These are phyloP conservation scores for Varanus komodoensis DNA, from an alignment of 2,113 vertebrate species.

Conservation along the genomic window DNA sequence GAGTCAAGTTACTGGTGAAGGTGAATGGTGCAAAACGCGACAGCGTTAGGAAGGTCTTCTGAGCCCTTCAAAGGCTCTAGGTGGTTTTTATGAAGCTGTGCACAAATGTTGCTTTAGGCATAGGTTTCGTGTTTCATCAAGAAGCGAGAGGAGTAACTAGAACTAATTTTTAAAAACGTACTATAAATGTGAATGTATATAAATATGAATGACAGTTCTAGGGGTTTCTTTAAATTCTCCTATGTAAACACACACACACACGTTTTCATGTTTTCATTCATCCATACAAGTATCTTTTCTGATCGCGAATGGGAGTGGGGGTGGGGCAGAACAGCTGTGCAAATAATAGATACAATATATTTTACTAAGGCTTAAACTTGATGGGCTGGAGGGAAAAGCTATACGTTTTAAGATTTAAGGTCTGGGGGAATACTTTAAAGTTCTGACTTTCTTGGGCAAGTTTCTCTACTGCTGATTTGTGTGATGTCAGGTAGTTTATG, in stretches of 20 bases:
- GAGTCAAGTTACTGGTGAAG: not conserved
- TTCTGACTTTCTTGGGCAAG: not conserved
- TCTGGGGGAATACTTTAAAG: not conserved
- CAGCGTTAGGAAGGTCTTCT: constrained; percentile 31
- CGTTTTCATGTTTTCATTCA: not conserved
- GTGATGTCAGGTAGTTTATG: not conserved
- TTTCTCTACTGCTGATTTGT: accelerated
- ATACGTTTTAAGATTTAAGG: not conserved
- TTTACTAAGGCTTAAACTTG: constrained; percentile 19
- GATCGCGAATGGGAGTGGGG: not conserved
- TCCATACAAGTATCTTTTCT: not conserved
- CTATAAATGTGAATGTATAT: not conserved
- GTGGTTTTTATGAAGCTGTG: not conserved
- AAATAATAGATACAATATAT: not conserved
- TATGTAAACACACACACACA: too few relatives aligned
- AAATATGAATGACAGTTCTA: too few relatives aligned
- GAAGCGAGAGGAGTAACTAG: constrained; percentile 35
- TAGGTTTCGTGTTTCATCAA: not conserved
- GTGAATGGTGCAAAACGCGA: constrained; percentile 12
- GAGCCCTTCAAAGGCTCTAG: not conserved
- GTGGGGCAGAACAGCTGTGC: not conserved
- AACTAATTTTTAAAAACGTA: not conserved
- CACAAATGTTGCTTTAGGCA: not conserved
- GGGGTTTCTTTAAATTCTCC: too few relatives aligned
- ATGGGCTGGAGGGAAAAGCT: not conserved